Evolutionary conservation across 2,113 vertebrate genomes (phyloP), one percentile per base, ranked within the genome.

Genomic region (Ptilorrhoa leucosticta): DNA sequence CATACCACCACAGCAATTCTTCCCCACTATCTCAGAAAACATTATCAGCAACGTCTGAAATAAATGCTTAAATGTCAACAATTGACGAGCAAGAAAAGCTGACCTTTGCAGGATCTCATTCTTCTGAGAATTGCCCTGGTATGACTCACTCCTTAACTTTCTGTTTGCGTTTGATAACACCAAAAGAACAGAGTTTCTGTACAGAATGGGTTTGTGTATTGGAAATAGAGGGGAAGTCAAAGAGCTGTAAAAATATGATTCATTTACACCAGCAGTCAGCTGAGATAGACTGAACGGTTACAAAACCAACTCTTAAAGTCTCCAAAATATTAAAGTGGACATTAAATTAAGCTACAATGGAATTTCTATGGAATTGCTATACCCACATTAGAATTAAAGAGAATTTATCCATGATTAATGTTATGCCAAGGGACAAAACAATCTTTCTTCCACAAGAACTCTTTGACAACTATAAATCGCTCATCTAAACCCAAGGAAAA

Each of bases 61-160:
- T 96, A 99, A 98, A 98, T 97, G 98, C 98, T 99, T 99, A 99
- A 99, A 99, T 99, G 99, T 99, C 99, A 99, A 98, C 98, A 98
- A 98, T 98, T 98, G 99, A 99, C 97, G 97, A 99, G 96, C 98
- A 98, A 98, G 98, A 98, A 98, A 98, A 97, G 98, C 96, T 98
- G 98, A 99, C 99, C 99, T 99, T 99, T 99, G 98, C 98, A 98
- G 97, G 97, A 97, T 98, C 98, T 98, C 97, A 94, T 97, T 97
- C 97, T 98, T 98, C 93, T 90, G 94, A 97, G 93, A 93, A 82
- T 89, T 71, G 47, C 96, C 97, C 97, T 92, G 85, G 69, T 91
- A 93, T 90, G 96, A 97, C 95, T 97, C 96, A 83, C 89, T 97
- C 91, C 95, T 94, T 92, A 97, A 98, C 97, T 98, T 97, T 93